Percentiles rank a stretch among this genome's conserved stretches.
Evolutionary conservation across 2,113 vertebrate species (phyloP).

Genomic region (Macquaria ambigua): DNA sequence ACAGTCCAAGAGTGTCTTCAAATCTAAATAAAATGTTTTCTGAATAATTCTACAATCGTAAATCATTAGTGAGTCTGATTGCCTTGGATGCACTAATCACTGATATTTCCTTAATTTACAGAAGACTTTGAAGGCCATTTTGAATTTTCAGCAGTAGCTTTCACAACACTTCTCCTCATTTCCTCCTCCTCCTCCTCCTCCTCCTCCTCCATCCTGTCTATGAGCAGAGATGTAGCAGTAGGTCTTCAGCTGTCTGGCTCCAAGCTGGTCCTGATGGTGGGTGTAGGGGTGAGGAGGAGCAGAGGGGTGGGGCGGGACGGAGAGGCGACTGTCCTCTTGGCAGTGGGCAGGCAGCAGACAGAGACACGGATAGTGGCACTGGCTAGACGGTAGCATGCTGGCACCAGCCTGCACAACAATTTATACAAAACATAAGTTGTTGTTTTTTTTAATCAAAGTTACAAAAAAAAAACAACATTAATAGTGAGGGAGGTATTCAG

Average conservation of each 20-base stretch:
- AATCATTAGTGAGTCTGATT: neutral
- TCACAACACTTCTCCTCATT: neutral
- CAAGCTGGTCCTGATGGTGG: conserved; percentile 19
- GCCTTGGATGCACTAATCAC: neutral
- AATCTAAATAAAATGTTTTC: neutral
- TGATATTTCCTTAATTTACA: neutral
- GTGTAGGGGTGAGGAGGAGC: neutral
- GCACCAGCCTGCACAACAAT: conserved; percentile 3
- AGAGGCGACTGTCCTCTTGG: conserved; percentile 4
- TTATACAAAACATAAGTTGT: neutral
- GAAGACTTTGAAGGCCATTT: neutral
- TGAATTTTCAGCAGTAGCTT: conserved; percentile 2
- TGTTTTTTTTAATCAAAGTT: neutral
- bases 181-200: too few species aligned
- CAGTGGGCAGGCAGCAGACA: neutral
- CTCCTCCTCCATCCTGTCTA: neutral
- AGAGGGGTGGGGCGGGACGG: too few species aligned
- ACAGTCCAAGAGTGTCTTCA: neutral
- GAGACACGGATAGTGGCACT: neutral
- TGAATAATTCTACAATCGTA: neutral
- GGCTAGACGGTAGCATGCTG: neutral
- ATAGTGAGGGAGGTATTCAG: neutral
- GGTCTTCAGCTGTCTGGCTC: neutral
- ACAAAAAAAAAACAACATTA: too few species aligned
- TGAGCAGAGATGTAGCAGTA: neutral